Base-by-base conservation (phyloP, 2,797 vertebrate genomes). In the Lepilemur ruficaudatus region DNA sequence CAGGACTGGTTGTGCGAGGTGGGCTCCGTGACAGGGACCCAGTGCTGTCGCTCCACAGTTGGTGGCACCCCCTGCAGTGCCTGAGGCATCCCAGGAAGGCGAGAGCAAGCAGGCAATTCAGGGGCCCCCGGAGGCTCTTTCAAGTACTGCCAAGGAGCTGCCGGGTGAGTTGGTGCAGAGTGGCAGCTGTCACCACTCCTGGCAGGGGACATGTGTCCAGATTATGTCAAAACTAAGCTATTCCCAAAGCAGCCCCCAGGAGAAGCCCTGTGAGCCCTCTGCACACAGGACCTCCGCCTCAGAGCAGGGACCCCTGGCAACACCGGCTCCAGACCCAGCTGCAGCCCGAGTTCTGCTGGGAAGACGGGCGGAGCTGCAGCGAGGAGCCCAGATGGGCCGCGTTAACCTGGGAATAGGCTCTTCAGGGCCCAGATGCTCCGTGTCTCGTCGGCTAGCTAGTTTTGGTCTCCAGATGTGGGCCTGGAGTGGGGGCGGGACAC, bases 181-280 rank as follows among this genome's bases (percentile, higher is more conserved):
- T 98, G 98, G 94, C 97, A 97, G 97, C 97, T 98, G 98, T 98
- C 98, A 98, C 96, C 98, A 97, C 97, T 92, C 76, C 22, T 48
- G 67, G 38, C 81, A 89, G 95, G 97, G 97, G 95, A 98, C 97
- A 94, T 97, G 97, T 96, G 97, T 98, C 97, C 94, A 95, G 94
- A 95, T 97, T 96, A 96, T 98, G 98, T 98, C 95, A 97, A 97
- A 97, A 95, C 97, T 95, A 95, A 97, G 97, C 97, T 98, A 96
- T 97, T 98, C 97, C 97, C 97, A 94, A 95, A 97, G 96, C 97
- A 91, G 90, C 94, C 96, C 95, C 97, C 28, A 83, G 94, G 95
- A 95, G 97, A 98, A 98, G 97, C 92, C 94, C 97, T 79, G 80
- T 82, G 97, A 76, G 11, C 4, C 25, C 65, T 35, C 23, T 12